Percentiles rank a stretch among this genome's conserved stretches.
phyloP scores from a whole-genome alignment of 2,113 vertebrate species.

The Poicephalus meyeri region DNA sequence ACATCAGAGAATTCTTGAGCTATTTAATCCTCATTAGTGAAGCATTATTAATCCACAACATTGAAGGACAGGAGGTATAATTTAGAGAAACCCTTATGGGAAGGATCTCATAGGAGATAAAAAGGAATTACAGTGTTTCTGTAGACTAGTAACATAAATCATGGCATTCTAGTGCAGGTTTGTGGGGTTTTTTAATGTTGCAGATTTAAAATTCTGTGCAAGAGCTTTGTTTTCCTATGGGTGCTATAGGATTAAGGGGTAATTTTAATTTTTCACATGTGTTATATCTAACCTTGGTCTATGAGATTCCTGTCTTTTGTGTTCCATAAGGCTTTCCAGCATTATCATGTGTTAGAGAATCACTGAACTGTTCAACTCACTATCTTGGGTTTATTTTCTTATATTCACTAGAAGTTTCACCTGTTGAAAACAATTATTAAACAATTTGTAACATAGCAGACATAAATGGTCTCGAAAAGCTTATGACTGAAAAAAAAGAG shows the following conservation, averaged over 20 bases:
- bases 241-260: background rate
- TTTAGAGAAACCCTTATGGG: slow-evolving; percentile 51
- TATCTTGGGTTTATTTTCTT: slow-evolving; percentile 18
- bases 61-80: slow-evolving; percentile 48
- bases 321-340: background rate
- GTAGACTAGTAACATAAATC: background rate
- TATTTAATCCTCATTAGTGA: slow-evolving; percentile 65
- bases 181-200: background rate
- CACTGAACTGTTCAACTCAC: slow-evolving; percentile 16
- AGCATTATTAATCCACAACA: slow-evolving; percentile 59
- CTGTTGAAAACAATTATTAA: slow-evolving; percentile 48
- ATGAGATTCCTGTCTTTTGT: background rate
- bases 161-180: background rate
- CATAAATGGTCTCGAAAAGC: slow-evolving; percentile 4
- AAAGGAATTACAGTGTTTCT: slow-evolving; percentile 30
- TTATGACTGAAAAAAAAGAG: background rate
- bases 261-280: background rate
- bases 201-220: background rate
- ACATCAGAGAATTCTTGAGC: slow-evolving; percentile 44
- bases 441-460: slow-evolving; percentile 20
- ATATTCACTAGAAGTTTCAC: slow-evolving; percentile 13
- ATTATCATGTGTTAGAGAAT: background rate
- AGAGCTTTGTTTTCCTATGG: background rate
- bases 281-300: background rate
- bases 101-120: slow-evolving; percentile 39